phyloP scores from a whole-genome alignment of 1,140 invertebrate genomes.

The Papilio xuthus region DNA sequence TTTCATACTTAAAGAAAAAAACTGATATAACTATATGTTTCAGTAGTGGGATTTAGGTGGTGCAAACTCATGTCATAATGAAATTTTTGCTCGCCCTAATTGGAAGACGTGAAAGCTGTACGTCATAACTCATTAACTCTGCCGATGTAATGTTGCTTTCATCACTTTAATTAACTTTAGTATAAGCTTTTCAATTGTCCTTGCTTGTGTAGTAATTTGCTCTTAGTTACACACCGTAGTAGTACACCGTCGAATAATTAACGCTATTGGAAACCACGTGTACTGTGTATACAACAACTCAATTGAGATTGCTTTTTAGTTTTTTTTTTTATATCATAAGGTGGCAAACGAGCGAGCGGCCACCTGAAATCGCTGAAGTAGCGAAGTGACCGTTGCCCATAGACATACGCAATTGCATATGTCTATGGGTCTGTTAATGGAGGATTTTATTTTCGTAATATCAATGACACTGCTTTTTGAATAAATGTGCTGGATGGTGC shows the following conservation, averaged over 20 bases:
- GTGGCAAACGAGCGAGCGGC: too few species aligned
- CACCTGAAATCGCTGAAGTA: too few species aligned
- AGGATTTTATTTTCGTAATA: not conserved
- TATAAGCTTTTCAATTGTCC: constrained; percentile 24
- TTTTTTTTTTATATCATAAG: too few species aligned
- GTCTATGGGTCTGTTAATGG: too few species aligned
- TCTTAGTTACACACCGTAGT: too few species aligned
- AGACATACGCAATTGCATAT: too few species aligned
- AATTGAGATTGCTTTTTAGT: not conserved
- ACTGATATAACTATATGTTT: not conserved
- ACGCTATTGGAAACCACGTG: constrained; percentile 18
- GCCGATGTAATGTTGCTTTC: constrained; percentile 2
- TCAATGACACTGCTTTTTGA: not conserved
- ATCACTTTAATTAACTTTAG: constrained; percentile 20
- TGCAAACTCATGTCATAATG: not conserved
- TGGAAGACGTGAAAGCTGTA: not conserved
- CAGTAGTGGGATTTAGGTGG: not conserved
- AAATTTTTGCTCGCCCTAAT: not conserved
- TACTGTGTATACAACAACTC: not conserved
- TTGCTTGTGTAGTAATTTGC: constrained; percentile 15
- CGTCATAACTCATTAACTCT: constrained; percentile 14
- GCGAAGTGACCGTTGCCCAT: too few species aligned
- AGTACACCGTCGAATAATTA: constrained; percentile 28
- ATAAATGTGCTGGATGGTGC: not conserved
- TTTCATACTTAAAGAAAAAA: not conserved